phyloP scores from a whole-genome alignment of 1,140 invertebrate genomes.

The Proctacanthus coquilletti region DNA sequence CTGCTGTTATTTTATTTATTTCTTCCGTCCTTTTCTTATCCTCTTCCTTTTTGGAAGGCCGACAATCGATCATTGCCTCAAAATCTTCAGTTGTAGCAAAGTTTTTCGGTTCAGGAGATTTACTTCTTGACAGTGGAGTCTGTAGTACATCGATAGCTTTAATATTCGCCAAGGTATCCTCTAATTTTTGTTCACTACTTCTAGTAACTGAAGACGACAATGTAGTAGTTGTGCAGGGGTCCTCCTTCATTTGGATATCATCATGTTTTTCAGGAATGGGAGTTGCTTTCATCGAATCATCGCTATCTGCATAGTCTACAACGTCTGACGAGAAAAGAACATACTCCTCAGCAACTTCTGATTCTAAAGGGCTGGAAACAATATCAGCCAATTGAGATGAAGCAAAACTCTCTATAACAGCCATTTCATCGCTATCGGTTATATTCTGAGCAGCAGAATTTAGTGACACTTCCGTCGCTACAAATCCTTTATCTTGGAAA shows the following conservation, averaged over 20 bases:
- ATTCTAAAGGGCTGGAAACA: constrained; percentile 40
- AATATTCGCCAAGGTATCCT: neutral
- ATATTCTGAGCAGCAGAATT: constrained; percentile 36
- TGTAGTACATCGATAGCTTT: too few relatives aligned
- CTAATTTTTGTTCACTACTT: neutral
- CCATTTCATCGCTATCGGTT: constrained; percentile 37
- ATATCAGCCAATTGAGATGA: constrained; percentile 36
- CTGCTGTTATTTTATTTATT: neutral
- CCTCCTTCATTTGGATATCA: neutral
- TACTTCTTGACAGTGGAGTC: too few relatives aligned
- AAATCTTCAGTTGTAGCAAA: too few relatives aligned
- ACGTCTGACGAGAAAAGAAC: constrained; percentile 43
- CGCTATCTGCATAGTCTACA: constrained; percentile 39
- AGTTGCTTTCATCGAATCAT: constrained; percentile 39
- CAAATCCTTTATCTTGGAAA: constrained; percentile 40
- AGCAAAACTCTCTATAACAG: constrained; percentile 40
- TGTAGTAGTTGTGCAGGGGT: too few relatives aligned
- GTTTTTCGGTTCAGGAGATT: too few relatives aligned
- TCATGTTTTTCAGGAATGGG: neutral
- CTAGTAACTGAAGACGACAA: neutral
- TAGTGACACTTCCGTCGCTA: constrained; percentile 40
- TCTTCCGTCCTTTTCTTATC: neutral
- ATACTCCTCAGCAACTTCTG: constrained; percentile 41
- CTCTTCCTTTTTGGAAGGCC: too few relatives aligned
- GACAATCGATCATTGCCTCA: constrained; percentile 8